phyloP scores from a whole-genome alignment of 2,888 invertebrate species.

The Heterodera filipjevi region DNA sequence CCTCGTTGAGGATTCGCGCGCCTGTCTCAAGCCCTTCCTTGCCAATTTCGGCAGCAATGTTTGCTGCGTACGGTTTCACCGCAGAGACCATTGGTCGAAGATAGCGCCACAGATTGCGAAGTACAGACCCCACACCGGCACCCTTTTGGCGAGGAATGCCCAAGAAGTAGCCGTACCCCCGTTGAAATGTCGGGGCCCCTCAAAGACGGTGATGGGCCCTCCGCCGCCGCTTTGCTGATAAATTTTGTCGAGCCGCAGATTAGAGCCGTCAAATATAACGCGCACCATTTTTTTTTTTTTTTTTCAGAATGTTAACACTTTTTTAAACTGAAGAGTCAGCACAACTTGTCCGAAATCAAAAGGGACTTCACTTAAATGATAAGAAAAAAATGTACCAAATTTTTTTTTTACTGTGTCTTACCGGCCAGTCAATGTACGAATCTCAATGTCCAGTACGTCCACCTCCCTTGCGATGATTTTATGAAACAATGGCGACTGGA shows the following conservation, averaged over 20 bases:
- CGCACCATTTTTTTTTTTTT: background rate
- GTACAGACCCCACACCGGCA: background rate
- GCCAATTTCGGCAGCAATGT: background rate
- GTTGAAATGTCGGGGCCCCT: background rate
- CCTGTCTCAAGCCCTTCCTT: background rate
- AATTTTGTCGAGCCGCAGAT: background rate
- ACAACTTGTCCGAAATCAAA: background rate
- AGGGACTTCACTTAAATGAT: background rate
- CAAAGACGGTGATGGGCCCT: background rate
- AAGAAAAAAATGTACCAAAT: too few relatives aligned
- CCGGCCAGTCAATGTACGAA: background rate
- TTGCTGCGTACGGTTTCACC: background rate
- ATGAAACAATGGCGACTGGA: background rate
- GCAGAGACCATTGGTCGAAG: too few relatives aligned
- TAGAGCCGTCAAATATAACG: background rate
- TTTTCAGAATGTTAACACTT: background rate
- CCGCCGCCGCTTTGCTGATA: background rate
- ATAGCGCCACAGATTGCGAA: background rate
- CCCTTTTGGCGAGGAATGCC: background rate
- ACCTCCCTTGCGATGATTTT: background rate
- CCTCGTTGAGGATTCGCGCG: background rate
- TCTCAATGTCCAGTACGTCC: background rate
- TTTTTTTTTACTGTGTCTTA: too few relatives aligned
- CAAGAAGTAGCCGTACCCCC: background rate
- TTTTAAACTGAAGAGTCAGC: conserved; percentile 2